Evolutionary conservation across 1,140 invertebrate species (phyloP).

Genomic region (Pseudomyrmex pallidus): DNA sequence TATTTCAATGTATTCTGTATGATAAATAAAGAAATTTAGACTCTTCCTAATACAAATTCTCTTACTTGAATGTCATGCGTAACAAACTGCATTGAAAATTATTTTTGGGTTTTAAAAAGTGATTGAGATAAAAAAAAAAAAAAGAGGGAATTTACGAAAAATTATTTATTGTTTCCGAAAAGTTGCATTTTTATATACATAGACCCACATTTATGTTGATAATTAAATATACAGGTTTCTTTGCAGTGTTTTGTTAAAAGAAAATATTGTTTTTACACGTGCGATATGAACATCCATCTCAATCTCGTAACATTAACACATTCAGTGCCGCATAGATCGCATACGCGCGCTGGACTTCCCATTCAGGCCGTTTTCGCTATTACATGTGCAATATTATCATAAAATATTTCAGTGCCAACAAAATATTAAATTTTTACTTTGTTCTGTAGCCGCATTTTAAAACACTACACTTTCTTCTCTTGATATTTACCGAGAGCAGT

Average conservation of each 20-base stretch:
- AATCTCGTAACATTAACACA: constrained; percentile 21
- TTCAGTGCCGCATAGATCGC: too few relatives aligned
- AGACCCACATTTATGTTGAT: constrained; percentile 63
- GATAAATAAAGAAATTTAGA: constrained; percentile 48
- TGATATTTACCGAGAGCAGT: too few relatives aligned
- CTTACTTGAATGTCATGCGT: constrained; percentile 4
- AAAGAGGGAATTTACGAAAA: constrained; percentile 68
- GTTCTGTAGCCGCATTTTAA: too few relatives aligned
- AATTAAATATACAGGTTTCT: constrained; percentile 64
- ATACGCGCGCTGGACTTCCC: too few relatives aligned
- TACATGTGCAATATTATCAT: too few relatives aligned
- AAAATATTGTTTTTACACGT: constrained; percentile 44
- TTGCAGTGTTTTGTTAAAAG: constrained; percentile 36
- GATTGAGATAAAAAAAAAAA: not conserved
- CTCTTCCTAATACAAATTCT: constrained; percentile 1
- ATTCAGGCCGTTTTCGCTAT: too few relatives aligned
- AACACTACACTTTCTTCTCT: too few relatives aligned
- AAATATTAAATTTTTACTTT: too few relatives aligned
- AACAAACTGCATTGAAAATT: constrained; percentile 6
- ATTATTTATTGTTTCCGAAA: constrained; percentile 74
- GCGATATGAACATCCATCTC: constrained; percentile 27
- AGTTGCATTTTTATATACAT: constrained; percentile 63
- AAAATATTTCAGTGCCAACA: too few relatives aligned
- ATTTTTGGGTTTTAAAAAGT: not conserved
- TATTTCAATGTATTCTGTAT: constrained; percentile 9